Evolutionary conservation across 2,888 invertebrate species (phyloP).

Genomic region (Falcaria lacertinaria): DNA sequence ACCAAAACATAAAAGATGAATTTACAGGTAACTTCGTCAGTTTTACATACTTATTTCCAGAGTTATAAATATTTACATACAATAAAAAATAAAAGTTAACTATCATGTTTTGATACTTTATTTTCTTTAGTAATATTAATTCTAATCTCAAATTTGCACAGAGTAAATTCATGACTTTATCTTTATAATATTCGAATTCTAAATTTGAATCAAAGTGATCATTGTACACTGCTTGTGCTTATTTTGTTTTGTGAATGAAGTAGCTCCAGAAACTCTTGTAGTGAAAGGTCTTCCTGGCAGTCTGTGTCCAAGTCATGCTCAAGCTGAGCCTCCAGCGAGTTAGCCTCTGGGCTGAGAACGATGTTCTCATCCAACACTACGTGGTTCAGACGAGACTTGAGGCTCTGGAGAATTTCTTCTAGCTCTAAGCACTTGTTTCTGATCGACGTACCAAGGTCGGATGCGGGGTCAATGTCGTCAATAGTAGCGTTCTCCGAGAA

Average conservation of each 20-base stretch:
- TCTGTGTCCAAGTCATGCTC: constrained; percentile 76
- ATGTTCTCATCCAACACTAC: constrained; percentile 75
- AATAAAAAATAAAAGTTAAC: constrained; percentile 21
- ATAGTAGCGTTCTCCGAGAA: constrained; percentile 65
- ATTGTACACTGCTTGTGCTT: constrained; percentile 58
- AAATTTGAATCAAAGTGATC: constrained; percentile 26
- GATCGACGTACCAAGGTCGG: constrained; percentile 72
- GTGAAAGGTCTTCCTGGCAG: constrained; percentile 72
- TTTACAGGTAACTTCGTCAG: no score
- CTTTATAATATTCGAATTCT: constrained; percentile 30
- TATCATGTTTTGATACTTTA: constrained; percentile 39
- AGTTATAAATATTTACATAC: no score
- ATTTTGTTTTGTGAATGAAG: constrained; percentile 71
- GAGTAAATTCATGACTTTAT: constrained; percentile 63
- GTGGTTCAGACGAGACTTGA: constrained; percentile 72
- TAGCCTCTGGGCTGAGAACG: constrained; percentile 70
- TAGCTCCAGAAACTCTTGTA: constrained; percentile 73
- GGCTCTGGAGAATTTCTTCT: constrained; percentile 72
- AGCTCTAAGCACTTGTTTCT: constrained; percentile 73
- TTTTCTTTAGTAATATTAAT: constrained; percentile 52
- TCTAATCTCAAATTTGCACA: constrained; percentile 65
- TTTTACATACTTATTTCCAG: no score
- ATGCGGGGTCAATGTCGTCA: constrained; percentile 72
- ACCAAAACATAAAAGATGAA: no score
- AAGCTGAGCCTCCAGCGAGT: constrained; percentile 69